Evolutionary conservation across 2,888 invertebrate species (phyloP).

Genomic region (Hydriomena furcata): DNA sequence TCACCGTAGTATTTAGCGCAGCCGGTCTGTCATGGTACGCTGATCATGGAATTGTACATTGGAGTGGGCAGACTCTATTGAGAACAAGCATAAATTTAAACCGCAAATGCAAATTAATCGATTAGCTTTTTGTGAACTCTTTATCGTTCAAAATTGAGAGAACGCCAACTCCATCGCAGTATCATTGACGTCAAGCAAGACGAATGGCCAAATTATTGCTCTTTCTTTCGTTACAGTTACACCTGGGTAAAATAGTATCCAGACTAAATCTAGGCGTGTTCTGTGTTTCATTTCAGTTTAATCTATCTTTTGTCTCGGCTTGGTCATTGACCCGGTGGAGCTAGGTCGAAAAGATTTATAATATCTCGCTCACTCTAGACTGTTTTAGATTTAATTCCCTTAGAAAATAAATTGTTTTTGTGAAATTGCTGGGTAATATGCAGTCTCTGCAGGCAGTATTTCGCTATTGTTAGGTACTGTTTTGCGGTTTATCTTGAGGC

Average conservation of each 20-base stretch:
- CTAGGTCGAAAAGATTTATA: conserved; percentile 29
- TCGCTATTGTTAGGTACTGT: conserved; percentile 11
- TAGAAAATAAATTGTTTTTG: conserved; percentile 36
- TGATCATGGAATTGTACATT: no score
- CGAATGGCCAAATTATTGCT: conserved; percentile 6
- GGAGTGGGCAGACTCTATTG: no score
- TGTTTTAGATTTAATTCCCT: conserved; percentile 34
- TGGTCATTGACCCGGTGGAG: conserved; percentile 13
- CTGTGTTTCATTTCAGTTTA: conserved; percentile 16
- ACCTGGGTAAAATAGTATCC: conserved; percentile 4
- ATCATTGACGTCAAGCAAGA: conserved; percentile 3
- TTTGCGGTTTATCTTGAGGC: conserved; percentile 17
- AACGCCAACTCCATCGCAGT: conserved; percentile 4
- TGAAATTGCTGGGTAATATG: conserved; percentile 20
- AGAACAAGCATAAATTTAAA: conserved; percentile 6
- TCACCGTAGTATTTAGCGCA: no score
- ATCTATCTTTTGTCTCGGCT: conserved; percentile 21
- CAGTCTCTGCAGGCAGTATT: conserved; percentile 10
- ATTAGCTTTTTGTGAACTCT: conserved; percentile 9
- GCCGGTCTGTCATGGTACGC: no score
- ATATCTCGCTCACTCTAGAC: conserved; percentile 31
- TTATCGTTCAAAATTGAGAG: conserved; percentile 11
- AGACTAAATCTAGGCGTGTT: conserved; percentile 13
- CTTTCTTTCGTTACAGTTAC: neutral
- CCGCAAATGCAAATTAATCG: conserved; percentile 13